A percentile compares a stretch with the other conserved stretches of the same genome.
These are phyloP conservation scores for Cryptus armator DNA, from an alignment of 2,888 invertebrate genomes.

Conservation along the genomic window DNA sequence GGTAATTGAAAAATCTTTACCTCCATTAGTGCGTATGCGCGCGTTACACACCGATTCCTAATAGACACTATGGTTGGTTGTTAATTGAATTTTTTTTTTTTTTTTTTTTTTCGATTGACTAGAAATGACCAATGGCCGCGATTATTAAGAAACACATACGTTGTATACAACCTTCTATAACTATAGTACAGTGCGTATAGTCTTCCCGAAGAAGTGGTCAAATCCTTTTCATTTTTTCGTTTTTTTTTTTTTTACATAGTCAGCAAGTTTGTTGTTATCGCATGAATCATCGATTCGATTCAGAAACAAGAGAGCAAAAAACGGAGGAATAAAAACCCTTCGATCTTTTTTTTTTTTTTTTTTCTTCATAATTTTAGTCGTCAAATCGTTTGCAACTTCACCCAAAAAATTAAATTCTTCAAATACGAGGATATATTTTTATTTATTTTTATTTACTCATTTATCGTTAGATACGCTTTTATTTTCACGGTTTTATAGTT, in stretches of 20 bases:
- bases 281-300: conserved; percentile 13
- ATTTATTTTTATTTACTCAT: no score
- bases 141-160: conserved; percentile 45
- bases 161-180: conserved; percentile 38
- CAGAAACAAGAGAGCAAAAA: conserved; percentile 15
- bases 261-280: conserved; percentile 19
- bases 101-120: conserved; percentile 56
- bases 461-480: no score
- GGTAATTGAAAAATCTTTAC: conserved; percentile 38
- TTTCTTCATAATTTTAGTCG: no score
- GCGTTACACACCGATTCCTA: conserved; percentile 36
- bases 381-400: background rate
- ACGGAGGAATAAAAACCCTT: background rate
- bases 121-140: conserved; percentile 59
- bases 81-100: background rate
- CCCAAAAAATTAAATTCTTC: no score
- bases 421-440: no score
- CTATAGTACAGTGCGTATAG: conserved; percentile 35
- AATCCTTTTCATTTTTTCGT: background rate
- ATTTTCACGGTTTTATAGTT: no score
- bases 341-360: background rate
- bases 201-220: conserved; percentile 14
- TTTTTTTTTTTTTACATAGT: conserved; percentile 6
- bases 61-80: conserved; percentile 26
- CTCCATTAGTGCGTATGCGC: conserved; percentile 21